These are phyloP conservation scores for Campylomormyrus tamandua DNA, from an alignment of 2,113 vertebrate species.

Conservation along the genomic window DNA sequence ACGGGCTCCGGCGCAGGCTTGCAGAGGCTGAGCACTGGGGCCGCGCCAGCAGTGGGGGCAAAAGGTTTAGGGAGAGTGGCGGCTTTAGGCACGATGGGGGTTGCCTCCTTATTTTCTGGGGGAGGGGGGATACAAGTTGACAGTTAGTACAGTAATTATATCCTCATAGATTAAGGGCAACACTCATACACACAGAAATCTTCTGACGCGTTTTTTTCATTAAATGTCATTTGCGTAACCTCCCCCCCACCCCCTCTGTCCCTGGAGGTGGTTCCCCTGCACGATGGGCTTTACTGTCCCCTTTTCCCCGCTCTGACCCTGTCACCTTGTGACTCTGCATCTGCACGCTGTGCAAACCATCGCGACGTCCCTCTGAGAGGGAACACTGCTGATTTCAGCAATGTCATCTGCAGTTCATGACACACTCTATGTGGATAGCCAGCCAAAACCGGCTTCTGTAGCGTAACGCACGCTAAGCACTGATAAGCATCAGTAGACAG, in stretches of 20 bases:
- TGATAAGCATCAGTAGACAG: background rate
- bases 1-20: conserved; percentile 46
- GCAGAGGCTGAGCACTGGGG: conserved; percentile 27
- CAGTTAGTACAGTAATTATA: background rate
- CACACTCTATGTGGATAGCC: conserved; percentile 1
- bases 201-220: background rate
- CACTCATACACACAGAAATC: background rate
- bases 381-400: conserved; percentile 12
- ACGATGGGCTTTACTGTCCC: background rate
- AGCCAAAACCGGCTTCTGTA: background rate
- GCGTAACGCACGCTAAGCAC: background rate
- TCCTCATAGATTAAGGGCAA: background rate
- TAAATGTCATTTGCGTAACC: background rate
- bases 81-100: conserved; percentile 23
- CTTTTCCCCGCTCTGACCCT: background rate
- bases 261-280: background rate
- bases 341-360: background rate
- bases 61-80: conserved; percentile 34
- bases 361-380: conserved; percentile 8
- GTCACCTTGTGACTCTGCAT: background rate
- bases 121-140: conserved; percentile 30
- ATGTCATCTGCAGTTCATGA: conserved; percentile 16
- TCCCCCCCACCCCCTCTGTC: background rate
- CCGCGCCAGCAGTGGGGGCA: conserved; percentile 26
- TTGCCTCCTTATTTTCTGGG: conserved; percentile 28